Percentiles rank a stretch among this genome's conserved stretches.
phyloP scores from a whole-genome alignment of 2,888 invertebrate species.

The Scaptomyza flava region DNA sequence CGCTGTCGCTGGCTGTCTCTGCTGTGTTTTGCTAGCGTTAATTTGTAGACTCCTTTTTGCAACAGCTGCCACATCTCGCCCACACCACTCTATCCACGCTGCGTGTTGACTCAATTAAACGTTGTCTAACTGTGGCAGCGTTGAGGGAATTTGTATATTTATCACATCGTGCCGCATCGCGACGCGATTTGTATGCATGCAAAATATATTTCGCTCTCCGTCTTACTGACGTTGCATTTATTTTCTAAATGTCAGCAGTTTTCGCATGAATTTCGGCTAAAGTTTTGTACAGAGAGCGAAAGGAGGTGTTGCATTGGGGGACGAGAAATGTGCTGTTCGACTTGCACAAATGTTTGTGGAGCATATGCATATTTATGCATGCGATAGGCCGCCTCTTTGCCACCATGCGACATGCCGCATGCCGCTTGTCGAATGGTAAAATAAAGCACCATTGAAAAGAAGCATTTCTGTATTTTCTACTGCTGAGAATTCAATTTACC shows the following conservation, averaged over 20 bases:
- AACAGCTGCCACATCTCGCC: slow-evolving; percentile 4
- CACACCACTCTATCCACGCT: neutral
- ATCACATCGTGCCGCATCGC: slow-evolving; percentile 44
- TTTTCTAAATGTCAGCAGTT: slow-evolving; percentile 72
- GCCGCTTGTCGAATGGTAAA: slow-evolving; percentile 8
- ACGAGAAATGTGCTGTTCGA: slow-evolving; percentile 12
- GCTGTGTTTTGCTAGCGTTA: slow-evolving; percentile 50
- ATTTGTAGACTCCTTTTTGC: slow-evolving; percentile 47
- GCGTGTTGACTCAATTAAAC: slow-evolving; percentile 73
- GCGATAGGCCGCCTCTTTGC: slow-evolving; percentile 46
- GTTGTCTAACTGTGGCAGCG: slow-evolving; percentile 60
- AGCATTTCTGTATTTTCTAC: slow-evolving; percentile 25
- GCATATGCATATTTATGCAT: slow-evolving; percentile 65
- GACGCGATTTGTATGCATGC: slow-evolving; percentile 66
- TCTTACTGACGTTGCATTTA: slow-evolving; percentile 68
- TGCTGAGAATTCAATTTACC: slow-evolving; percentile 32
- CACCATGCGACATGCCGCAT: slow-evolving; percentile 12
- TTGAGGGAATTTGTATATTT: slow-evolving; percentile 62
- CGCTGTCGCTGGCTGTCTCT: neutral
- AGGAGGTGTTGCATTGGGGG: too few species aligned
- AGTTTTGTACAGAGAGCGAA: slow-evolving; percentile 21
- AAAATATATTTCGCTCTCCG: slow-evolving; percentile 34
- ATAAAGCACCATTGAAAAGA: neutral
- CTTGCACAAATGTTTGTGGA: slow-evolving; percentile 70
- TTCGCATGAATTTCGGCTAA: slow-evolving; percentile 65